Percentiles rank a stretch among this genome's conserved stretches.
Evolutionary conservation across 2,888 invertebrate species (phyloP).

Genomic region (Lysandra coridon): DNA sequence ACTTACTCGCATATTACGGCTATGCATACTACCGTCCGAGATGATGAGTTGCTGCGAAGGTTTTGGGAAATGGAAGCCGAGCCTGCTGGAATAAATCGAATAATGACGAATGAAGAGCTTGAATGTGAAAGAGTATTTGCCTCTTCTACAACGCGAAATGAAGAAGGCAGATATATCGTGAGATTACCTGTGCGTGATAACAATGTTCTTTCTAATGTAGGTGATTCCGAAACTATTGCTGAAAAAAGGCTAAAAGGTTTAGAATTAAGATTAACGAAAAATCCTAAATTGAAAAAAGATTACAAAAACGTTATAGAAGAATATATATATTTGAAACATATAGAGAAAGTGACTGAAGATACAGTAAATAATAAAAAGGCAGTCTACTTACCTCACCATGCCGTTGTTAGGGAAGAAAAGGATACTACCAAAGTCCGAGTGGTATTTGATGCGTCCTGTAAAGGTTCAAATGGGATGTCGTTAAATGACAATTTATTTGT

Average conservation of each 20-base stretch:
- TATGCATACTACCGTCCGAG: constrained; percentile 30
- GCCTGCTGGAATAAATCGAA: not conserved
- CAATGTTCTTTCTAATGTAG: not conserved
- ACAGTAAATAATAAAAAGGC: constrained; percentile 32
- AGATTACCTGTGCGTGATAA: constrained; percentile 31
- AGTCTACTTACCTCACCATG: constrained; percentile 47
- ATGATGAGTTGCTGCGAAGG: constrained; percentile 36
- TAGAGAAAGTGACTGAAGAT: constrained; percentile 34
- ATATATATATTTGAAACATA: constrained; percentile 36
- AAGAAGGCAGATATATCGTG: constrained; percentile 37
- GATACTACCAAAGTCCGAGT: constrained; percentile 36
- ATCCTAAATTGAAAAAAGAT: constrained; percentile 37
- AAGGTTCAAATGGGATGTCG: constrained; percentile 30
- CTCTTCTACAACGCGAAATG: constrained; percentile 36
- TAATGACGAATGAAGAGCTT: constrained; percentile 31
- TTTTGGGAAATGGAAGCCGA: constrained; percentile 40
- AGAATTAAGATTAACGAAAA: constrained; percentile 8
- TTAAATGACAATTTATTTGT: constrained; percentile 39
- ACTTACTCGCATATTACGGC: constrained; percentile 11
- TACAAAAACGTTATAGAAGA: constrained; percentile 40
- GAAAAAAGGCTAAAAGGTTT: not conserved
- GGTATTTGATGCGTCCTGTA: constrained; percentile 39
- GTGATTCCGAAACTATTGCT: constrained; percentile 25
- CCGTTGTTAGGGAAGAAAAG: constrained; percentile 42
- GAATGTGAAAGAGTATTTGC: constrained; percentile 36